Conservation (phyloP, 2,113 vertebrate species). For the Dromiciops gliroides region DNA sequence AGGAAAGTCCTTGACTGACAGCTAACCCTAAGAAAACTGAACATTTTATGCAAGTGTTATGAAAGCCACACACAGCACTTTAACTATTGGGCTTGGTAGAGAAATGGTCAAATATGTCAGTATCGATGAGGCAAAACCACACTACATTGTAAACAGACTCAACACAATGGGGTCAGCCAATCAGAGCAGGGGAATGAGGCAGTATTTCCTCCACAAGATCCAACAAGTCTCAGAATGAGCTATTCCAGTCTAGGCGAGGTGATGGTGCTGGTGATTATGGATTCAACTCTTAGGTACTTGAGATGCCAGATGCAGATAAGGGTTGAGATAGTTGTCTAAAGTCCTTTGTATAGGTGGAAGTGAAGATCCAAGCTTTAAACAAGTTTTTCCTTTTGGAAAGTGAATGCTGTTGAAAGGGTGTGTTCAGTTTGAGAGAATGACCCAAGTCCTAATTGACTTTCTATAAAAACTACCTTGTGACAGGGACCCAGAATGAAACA, state of each 20-base stretch:
- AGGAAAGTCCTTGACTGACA: constrained; percentile 3
- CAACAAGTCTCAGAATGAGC: not conserved
- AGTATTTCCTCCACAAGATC: not conserved
- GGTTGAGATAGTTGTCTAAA: not conserved
- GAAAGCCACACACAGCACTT: not conserved
- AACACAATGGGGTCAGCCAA: not conserved
- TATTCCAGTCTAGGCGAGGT: not conserved
- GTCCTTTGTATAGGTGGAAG: not conserved
- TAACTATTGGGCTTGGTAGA: not conserved
- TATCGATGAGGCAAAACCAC: not conserved
- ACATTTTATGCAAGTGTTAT: constrained; percentile 12
- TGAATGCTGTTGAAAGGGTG: not conserved
- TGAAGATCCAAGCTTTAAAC: not conserved
- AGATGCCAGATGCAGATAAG: not conserved
- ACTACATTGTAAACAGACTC: not conserved
- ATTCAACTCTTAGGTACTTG: constrained; percentile 10
- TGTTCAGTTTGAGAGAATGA: not conserved
- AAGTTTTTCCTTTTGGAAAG: not conserved
- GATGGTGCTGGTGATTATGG: not conserved
- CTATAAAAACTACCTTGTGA: not conserved
- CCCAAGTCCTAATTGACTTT: not conserved
- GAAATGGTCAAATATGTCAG: not conserved
- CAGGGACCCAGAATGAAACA: not conserved
- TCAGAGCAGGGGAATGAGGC: not conserved
- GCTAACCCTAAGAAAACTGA: constrained; percentile 1